Percentiles rank a stretch among this genome's conserved stretches.
phyloP scores from a whole-genome alignment of 2,113 vertebrate genomes.

The Actinemys pallida region DNA sequence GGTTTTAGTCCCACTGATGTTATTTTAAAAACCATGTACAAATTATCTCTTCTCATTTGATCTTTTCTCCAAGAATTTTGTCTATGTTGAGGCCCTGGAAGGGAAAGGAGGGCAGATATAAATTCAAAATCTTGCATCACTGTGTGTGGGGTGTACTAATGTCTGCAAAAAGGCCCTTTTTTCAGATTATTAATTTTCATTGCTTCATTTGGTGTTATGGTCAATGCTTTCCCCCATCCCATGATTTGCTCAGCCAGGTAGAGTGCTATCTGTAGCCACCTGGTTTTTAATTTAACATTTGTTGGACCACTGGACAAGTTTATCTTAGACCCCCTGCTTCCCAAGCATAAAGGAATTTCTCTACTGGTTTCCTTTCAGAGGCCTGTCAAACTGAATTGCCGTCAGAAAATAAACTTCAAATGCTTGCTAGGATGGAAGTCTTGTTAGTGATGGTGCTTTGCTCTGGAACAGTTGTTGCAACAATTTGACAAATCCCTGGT shows the following conservation, averaged over 20 bases:
- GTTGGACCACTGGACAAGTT: not conserved
- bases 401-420: constrained; percentile 24
- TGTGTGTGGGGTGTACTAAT: not conserved
- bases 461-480: not conserved
- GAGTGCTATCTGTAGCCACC: not conserved
- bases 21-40: not conserved
- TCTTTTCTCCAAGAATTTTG: not conserved
- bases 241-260: not conserved
- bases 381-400: not conserved
- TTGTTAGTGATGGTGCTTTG: not conserved
- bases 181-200: not conserved
- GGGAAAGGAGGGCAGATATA: not conserved
- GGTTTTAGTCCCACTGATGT: not conserved
- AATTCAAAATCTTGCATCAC: not conserved
- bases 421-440: not conserved
- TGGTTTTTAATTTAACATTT: not conserved
- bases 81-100: not conserved
- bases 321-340: not conserved
- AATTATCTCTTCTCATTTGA: not conserved
- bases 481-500: not conserved
- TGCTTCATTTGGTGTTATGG: not conserved
- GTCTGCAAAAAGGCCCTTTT: no score
- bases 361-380: not conserved
- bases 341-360: constrained; percentile 32
- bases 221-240: not conserved